phyloP scores from a whole-genome alignment of 2,797 vertebrate species.

The Rhinatrema bivittatum region DNA sequence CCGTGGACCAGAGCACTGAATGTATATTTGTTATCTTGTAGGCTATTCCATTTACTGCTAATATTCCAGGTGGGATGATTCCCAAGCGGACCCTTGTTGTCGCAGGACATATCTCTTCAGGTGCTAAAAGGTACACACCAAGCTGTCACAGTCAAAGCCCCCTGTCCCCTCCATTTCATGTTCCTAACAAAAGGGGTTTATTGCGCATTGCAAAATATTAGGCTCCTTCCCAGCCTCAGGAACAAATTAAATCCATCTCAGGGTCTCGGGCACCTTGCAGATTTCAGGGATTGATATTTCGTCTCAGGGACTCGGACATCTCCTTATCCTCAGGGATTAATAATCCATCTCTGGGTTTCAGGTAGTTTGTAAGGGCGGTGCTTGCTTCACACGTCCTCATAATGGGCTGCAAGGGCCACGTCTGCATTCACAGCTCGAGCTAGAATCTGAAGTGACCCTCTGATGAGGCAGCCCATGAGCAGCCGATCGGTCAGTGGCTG shows the following conservation, averaged over 20 bases:
- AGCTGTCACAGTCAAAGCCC: too few relatives aligned
- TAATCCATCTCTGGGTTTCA: too few relatives aligned
- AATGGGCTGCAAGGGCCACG: not conserved
- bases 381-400: too few relatives aligned
- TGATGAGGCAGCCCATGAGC: too few relatives aligned
- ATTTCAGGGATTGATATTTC: not conserved
- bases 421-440: not conserved
- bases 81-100: constrained; percentile 65
- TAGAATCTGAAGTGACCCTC: too few relatives aligned
- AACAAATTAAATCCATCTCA: not conserved
- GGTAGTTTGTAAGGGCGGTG: not conserved
- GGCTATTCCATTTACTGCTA: constrained; percentile 54
- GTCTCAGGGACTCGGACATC: not conserved
- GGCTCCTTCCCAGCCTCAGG: not conserved
- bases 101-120: constrained; percentile 54
- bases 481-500: not conserved
- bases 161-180: too few relatives aligned
- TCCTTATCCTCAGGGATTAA: too few relatives aligned
- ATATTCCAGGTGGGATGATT: constrained; percentile 63
- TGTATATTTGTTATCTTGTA: too few relatives aligned
- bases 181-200: rapidly evolving
- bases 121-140: constrained; percentile 40
- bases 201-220: too few relatives aligned
- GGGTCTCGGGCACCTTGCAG: not conserved
- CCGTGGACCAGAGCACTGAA: not conserved